A percentile compares a stretch with the other conserved stretches of the same genome.
phyloP scores from a whole-genome alignment of 2,113 vertebrate genomes.

The Sturnira hondurensis region DNA sequence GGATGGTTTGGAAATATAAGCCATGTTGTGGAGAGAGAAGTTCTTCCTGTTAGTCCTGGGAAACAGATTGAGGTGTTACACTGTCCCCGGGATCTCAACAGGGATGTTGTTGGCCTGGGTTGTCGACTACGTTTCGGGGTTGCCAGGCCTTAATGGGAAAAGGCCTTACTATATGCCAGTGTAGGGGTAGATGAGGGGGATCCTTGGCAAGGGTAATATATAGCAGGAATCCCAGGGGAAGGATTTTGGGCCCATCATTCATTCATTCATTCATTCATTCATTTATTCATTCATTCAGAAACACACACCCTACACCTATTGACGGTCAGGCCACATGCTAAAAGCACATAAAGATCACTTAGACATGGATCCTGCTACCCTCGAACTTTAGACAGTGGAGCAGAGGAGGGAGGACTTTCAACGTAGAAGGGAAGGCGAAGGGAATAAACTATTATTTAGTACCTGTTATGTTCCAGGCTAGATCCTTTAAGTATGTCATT shows the following conservation, averaged over 20 bases:
- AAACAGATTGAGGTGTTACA: neutral
- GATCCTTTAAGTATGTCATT: neutral
- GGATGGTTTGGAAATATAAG: slow-evolving; percentile 1
- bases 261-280: neutral
- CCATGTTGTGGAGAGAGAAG: neutral
- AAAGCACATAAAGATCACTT: neutral
- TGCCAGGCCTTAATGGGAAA: neutral
- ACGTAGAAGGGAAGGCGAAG: neutral
- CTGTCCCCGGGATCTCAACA: neutral
- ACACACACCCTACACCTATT: neutral
- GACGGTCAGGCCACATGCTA: neutral
- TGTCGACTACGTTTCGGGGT: neutral
- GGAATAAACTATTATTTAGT: neutral
- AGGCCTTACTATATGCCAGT: neutral
- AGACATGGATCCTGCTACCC: neutral
- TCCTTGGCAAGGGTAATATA: neutral
- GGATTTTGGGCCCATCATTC: neutral
- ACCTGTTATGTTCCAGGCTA: neutral
- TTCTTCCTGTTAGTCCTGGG: neutral
- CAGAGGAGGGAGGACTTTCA: neutral
- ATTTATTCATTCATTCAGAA: neutral
- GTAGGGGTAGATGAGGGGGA: neutral
- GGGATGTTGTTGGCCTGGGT: neutral
- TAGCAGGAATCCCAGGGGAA: neutral
- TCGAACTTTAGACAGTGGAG: neutral